These are phyloP conservation scores for Odontomyia ornata DNA, from an alignment of 2,888 invertebrate genomes.

Conservation along the genomic window DNA sequence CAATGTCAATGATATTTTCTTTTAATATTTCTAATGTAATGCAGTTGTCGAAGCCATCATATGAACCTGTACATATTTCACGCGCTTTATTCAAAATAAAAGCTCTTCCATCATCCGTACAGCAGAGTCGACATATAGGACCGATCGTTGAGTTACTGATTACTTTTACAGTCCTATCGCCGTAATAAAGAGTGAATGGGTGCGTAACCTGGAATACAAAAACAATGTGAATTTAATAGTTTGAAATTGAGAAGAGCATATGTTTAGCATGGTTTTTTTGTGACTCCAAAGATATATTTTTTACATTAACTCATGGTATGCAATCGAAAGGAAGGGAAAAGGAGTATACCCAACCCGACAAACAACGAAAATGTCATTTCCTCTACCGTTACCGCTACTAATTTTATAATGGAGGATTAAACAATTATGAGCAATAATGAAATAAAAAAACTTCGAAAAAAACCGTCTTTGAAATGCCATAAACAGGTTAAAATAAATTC, in stretches of 20 bases:
- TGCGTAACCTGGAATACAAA: slow-evolving; percentile 43
- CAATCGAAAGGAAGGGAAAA: too few species aligned
- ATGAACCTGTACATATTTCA: slow-evolving; percentile 46
- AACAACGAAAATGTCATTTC: too few species aligned
- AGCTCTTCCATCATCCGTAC: slow-evolving; percentile 46
- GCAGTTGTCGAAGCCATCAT: slow-evolving; percentile 36
- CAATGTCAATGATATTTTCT: slow-evolving; percentile 49
- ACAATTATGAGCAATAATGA: too few species aligned
- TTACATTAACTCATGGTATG: too few species aligned
- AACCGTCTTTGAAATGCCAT: too few species aligned
- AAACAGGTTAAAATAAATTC: too few species aligned
- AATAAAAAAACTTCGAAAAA: too few species aligned
- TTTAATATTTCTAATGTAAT: slow-evolving; percentile 44
- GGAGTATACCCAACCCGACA: too few species aligned
- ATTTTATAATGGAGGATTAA: too few species aligned
- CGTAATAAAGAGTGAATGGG: slow-evolving; percentile 46
- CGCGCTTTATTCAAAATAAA: slow-evolving; percentile 47
- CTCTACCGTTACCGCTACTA: too few species aligned
- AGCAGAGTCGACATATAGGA: slow-evolving; percentile 46
- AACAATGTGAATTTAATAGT: not conserved
- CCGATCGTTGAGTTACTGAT: slow-evolving; percentile 22
- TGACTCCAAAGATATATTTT: too few species aligned
- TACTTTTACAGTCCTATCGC: slow-evolving; percentile 41
- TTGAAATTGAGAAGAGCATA: not conserved
- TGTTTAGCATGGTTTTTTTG: not conserved